Base-by-base conservation (phyloP, 1,140 invertebrate species). In the Heliconius himera region DNA sequence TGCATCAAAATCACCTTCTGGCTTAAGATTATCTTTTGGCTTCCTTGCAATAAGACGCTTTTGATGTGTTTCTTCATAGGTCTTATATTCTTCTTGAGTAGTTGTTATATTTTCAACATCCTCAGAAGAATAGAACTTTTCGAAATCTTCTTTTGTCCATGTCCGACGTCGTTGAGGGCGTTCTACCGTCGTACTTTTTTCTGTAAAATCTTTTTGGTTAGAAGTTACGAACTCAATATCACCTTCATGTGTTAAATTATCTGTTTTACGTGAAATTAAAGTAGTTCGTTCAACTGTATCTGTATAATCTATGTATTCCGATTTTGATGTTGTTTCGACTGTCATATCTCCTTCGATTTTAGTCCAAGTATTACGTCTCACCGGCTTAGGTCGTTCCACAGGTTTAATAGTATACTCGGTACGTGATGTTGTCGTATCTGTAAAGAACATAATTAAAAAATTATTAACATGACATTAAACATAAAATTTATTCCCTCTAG, bases 321-420 rank as follows among this genome's bases (percentile, higher is more conserved):
- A 95, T 89, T 95, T 93, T 70, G 93, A 96, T 56, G 96, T 97
- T 4, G 96, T 97, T 85, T 96, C 96, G 74, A 96, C 95, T 46
- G 84, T 95, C 90, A 97, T 96, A 78, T 97, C 96, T 56, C 96
- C 96, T 92, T 97, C 97, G 54, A 96, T 91, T 92, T 97, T 97
- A 0, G 97, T 98, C 95, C 96, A 98, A 6, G 97, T 98, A 86
- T 98, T 98, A 73, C 97, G 96, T 83, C 97, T 95, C 74, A 97
- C 96, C 70, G 97, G 95, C 83, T 94, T 96, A 20, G 96, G 96
- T 83, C 96, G 95, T 90, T 97, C 96, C 29, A 94, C 94, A 79
- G 95, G 92, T 89, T 96, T 95, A 3, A 96, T 96, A 80, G 96
- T 96, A 87, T 96, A 97, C 83, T 97, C 96, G 76, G 95, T 90